Evolutionary conservation across 2,888 invertebrate species (phyloP), one percentile per base, ranked within the genome.

Genomic region (Polymixis lichenea): DNA sequence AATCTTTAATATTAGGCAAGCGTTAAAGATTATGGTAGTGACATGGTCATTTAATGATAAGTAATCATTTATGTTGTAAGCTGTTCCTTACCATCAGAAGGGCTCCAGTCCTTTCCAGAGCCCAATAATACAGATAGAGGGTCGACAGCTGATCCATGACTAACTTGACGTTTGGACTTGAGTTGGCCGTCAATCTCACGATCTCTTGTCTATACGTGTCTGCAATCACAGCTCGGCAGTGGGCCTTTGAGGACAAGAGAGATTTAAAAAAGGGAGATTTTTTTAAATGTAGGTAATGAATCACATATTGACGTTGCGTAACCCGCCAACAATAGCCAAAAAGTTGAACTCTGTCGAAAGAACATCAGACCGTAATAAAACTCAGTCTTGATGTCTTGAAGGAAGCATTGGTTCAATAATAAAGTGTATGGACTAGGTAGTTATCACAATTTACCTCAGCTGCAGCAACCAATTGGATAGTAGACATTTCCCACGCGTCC

Each of bases 401-500:
- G 22, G 25, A 61, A 46, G n/a, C 46, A 2, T 1, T 1, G 22
- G 17, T 28, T 17, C 22, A 49, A 58, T n/a, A 7, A n/a, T n/a
- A n/a, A n/a, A 13, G 3, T 43, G 19, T 19, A 19, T 2, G 32
- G n/a, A 17, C 25, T 22, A 66, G 15, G 22, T 49, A 38, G 32
- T 3, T 32, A 49, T n/a, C 32, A 38, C 6, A 58, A 70, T 32
- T 17, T 69, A 98, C 98, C 96, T 98, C 98, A 15, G 99, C 98
- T 43, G 98, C 98, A 76, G 97, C 97, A 5, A 98, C 97, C 28
- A 99, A 94, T 91, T 98, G 98, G 71, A 99, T 98, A 0, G 98
- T 98, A 2, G 98, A 97, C 83, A 97, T 93, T 92, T 99, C 98
- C 97, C 99, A 98, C 0, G 99, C 98, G 86, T 98, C 98, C 92